Conservation (phyloP, 2,113 vertebrate species). For the Gobius niger region DNA sequence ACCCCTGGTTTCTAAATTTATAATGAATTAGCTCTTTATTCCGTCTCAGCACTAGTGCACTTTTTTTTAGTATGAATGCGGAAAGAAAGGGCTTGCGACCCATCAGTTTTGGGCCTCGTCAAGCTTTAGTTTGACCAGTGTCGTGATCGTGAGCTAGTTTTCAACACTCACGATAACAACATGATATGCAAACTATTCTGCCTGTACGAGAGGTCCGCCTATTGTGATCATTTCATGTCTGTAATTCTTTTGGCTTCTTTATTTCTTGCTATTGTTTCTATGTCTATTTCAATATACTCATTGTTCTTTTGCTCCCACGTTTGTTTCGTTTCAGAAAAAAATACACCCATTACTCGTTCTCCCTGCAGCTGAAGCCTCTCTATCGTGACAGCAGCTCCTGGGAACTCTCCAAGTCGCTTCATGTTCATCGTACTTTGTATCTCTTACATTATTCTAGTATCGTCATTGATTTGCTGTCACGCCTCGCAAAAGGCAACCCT, state of each 20-base stretch:
- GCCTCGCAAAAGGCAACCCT: slow-evolving; percentile 29
- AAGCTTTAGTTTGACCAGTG: no score
- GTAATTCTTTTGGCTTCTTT: neutral
- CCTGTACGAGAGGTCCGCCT: neutral
- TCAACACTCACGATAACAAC: neutral
- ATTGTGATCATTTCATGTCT: no score
- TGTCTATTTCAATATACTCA: neutral
- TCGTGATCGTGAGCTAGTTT: no score
- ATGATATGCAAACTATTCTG: neutral
- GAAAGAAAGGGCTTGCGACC: no score
- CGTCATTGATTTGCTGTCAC: slow-evolving; percentile 44
- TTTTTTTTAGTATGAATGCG: no score
- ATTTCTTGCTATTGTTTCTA: neutral
- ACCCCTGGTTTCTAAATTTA: no score
- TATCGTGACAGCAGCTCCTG: slow-evolving; percentile 13
- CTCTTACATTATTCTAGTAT: slow-evolving; percentile 24
- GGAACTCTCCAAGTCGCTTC: slow-evolving; percentile 1
- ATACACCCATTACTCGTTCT: neutral
- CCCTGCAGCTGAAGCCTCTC: neutral
- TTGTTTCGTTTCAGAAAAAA: neutral
- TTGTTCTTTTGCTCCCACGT: neutral
- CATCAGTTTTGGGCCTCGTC: no score
- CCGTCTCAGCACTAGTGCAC: no score
- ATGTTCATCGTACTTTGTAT: slow-evolving; percentile 7
- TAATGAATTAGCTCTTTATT: no score